Base-by-base conservation (phyloP, 2,797 vertebrate species). In the Zenarchopterus dispar region DNA sequence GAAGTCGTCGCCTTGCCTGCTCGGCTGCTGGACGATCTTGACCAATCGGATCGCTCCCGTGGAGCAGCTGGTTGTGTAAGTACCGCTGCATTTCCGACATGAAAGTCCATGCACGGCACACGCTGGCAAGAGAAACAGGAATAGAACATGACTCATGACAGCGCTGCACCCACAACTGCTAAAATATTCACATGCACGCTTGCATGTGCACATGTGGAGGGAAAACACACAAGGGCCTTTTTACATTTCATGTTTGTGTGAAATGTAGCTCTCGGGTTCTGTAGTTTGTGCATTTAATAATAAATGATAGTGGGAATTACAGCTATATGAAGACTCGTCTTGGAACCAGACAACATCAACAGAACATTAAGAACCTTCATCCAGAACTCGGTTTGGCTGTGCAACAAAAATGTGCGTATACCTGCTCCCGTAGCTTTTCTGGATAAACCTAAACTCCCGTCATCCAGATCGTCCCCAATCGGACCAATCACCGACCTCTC, bases 121-220 rank as follows among this genome's bases (percentile, higher is more conserved):
- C 50, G 17, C 41, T 8, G 69, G 52, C 24, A 45, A 42, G 58
- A 47, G 49, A 62, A 33, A 42, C 77, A 43, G 22, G 69, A 66
- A 36, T 62, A 62, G 60, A 62, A 33, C 49, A 51, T 73, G 81
- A 83, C 24, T 81, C 67, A 67, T 44, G 66, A 62, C 60, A 49
- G 48, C 8, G 5, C 19, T 41, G 7, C 6, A 52, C 46, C 47
- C 51, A 67, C 58, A 33, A n/a, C 49, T 43, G 39, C 21, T 52
- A 22, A 63, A 55, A 43, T 59, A 69, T 54, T 42, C 44, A 36
- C 17, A 64, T 52, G 41, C 44, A 39, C 18, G 28, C 18, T 22
- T 10, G 13, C 31, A 42, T 57, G 10, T 57, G 36, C 17, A n/a
- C 17, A 50, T 42, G 18, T 10, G n/a, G 2, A 52, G 2, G 18